Evolutionary conservation across 2,888 invertebrate genomes (phyloP).

Genomic region (Pimpla rufipes): DNA sequence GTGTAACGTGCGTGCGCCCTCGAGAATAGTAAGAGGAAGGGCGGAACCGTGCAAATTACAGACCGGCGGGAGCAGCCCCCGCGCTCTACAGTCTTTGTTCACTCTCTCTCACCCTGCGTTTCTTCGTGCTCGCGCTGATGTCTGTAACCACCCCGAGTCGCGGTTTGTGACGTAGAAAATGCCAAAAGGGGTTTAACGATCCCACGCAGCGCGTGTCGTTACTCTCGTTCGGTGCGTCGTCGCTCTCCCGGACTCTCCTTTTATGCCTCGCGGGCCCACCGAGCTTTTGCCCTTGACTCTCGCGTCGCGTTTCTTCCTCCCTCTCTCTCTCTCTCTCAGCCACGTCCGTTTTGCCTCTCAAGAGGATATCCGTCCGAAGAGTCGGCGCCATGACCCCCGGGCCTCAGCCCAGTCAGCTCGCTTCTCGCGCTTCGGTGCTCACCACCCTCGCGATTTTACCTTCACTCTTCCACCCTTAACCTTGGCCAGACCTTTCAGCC

Average conservation of each 20-base stretch:
- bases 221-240: conserved; percentile 1
- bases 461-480: conserved; percentile 39
- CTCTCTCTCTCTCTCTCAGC: conserved; percentile 17
- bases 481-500: conserved; percentile 27
- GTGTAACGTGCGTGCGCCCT: conserved; percentile 17
- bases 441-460: conserved; percentile 31
- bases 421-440: conserved; percentile 55
- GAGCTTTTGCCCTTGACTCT: conserved; percentile 42
- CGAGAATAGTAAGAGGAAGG: conserved; percentile 24
- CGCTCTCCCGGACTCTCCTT: not conserved
- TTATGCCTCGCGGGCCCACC: conserved; percentile 6
- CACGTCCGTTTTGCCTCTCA: conserved; percentile 46
- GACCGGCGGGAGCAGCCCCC: conserved; percentile 13
- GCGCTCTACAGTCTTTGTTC: conserved; percentile 45
- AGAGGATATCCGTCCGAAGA: conserved; percentile 45
- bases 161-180: conserved; percentile 46
- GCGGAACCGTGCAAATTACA: conserved; percentile 33
- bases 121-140: not conserved
- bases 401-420: conserved; percentile 44
- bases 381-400: conserved; percentile 43
- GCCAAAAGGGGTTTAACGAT: conserved; percentile 41
- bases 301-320: conserved; percentile 37
- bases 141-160: conserved; percentile 19
- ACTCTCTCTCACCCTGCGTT: conserved; percentile 10
- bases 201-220: conserved; percentile 24